Conservation (phyloP, 2,113 vertebrate species). For the Pteropus alecto region DNA sequence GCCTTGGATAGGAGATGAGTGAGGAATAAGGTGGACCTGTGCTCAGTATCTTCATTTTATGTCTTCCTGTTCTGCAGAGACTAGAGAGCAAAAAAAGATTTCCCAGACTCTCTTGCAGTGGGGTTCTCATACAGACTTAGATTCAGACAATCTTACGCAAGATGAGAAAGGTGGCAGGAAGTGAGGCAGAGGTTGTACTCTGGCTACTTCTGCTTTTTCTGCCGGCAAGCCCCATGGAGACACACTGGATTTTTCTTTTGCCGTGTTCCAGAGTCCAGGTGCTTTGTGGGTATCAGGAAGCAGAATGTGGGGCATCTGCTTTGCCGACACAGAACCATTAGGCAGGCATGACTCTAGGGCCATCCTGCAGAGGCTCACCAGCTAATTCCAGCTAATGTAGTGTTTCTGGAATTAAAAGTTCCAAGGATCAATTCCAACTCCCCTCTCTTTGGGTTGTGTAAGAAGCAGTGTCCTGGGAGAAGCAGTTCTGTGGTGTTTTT, state of each 20-base stretch:
- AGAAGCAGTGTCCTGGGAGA: neutral
- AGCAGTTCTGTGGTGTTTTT: neutral
- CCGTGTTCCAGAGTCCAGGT: neutral
- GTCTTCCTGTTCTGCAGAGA: neutral
- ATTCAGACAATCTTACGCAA: neutral
- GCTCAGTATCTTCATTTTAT: neutral
- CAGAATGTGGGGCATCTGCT: rapidly evolving
- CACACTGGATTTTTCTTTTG: neutral
- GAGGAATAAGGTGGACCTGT: neutral
- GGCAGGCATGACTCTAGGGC: neutral
- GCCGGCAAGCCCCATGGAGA: neutral
- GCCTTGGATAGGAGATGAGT: neutral
- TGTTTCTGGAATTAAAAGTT: neutral
- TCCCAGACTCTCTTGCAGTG: neutral
- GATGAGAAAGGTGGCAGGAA: neutral
- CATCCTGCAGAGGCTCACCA: neutral
- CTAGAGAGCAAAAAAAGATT: neutral
- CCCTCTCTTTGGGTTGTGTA: neutral
- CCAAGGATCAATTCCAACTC: neutral
- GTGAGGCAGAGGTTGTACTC: neutral
- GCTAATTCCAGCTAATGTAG: neutral
- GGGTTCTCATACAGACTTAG: neutral
- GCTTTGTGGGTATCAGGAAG: neutral
- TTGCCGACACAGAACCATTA: too few relatives aligned
- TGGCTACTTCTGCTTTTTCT: neutral